Conservation (phyloP, 2,888 invertebrate species). For the Xestia c-nigrum region DNA sequence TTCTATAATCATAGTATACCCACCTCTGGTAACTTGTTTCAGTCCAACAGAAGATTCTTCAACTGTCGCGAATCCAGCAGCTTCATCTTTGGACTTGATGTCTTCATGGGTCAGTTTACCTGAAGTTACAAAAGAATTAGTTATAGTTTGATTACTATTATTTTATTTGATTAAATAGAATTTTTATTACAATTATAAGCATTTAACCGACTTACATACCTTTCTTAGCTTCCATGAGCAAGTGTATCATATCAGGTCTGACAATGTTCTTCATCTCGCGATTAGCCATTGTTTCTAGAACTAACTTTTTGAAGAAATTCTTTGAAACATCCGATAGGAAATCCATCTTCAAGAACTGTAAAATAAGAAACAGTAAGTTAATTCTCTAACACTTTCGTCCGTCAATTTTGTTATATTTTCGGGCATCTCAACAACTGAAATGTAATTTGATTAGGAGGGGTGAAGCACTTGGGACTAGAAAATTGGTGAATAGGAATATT, state of each 20-base stretch:
- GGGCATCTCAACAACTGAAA: neutral
- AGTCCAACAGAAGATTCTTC: conserved; percentile 81
- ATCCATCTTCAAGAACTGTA: conserved; percentile 68
- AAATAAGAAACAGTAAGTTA: conserved; percentile 13
- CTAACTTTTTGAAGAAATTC: conserved; percentile 79
- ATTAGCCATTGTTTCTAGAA: conserved; percentile 80
- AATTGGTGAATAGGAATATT: too few species aligned
- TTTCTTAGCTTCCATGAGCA: conserved; percentile 89
- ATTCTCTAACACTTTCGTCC: neutral
- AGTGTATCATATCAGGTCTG: conserved; percentile 89
- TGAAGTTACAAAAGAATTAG: conserved; percentile 44
- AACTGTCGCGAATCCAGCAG: conserved; percentile 82
- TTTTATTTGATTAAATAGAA: too few species aligned
- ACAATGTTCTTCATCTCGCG: conserved; percentile 79
- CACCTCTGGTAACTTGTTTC: conserved; percentile 70
- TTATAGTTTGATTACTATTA: neutral
- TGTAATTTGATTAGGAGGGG: too few species aligned
- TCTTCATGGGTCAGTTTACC: conserved; percentile 74
- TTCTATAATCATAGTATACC: neutral
- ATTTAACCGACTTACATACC: conserved; percentile 66
- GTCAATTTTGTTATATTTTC: neutral
- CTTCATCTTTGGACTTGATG: conserved; percentile 64
- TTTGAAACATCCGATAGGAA: conserved; percentile 67
- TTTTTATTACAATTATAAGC: too few species aligned
- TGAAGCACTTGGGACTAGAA: too few species aligned